Conservation (phyloP, 2,888 invertebrate species). For the Rhagophthalmus giganteus region DNA sequence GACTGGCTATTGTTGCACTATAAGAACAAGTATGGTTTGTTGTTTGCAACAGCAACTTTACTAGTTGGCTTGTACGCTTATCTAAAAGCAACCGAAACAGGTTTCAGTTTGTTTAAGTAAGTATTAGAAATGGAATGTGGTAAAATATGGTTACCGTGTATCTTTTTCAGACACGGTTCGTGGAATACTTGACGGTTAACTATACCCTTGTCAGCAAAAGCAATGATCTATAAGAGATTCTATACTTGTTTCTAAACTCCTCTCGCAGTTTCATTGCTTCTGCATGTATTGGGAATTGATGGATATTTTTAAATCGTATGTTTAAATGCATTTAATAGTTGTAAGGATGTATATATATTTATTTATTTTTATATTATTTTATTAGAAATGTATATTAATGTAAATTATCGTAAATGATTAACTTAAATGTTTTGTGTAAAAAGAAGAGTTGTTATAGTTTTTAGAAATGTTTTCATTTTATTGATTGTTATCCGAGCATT, state of each 20-base stretch:
- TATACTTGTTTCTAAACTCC: constrained; percentile 39
- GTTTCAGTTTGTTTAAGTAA: constrained; percentile 47
- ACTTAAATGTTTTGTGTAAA: not conserved
- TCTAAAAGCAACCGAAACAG: constrained; percentile 55
- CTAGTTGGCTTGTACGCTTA: constrained; percentile 63
- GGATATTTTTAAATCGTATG: constrained; percentile 10
- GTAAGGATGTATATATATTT: constrained; percentile 24
- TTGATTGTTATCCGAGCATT: too few species aligned
- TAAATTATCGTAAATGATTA: not conserved
- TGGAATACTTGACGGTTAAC: constrained; percentile 43
- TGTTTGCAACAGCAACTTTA: constrained; percentile 62
- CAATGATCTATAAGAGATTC: constrained; percentile 40
- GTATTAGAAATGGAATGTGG: constrained; percentile 20
- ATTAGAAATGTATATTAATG: constrained; percentile 1
- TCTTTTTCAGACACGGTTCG: constrained; percentile 40
- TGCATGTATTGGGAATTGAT: not conserved
- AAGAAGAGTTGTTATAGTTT: too few species aligned
- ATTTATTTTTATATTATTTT: constrained; percentile 28
- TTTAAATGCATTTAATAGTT: constrained; percentile 23
- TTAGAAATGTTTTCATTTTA: too few species aligned
- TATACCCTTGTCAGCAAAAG: constrained; percentile 33
- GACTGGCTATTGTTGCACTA: constrained; percentile 55
- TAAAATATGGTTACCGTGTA: constrained; percentile 11
- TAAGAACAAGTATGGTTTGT: constrained; percentile 52
- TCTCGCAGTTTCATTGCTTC: constrained; percentile 1